A percentile compares a stretch with the other conserved stretches of the same genome.
These are phyloP conservation scores for Oreochromis mossambicus DNA, from an alignment of 2,797 vertebrate genomes.

Conservation along the genomic window DNA sequence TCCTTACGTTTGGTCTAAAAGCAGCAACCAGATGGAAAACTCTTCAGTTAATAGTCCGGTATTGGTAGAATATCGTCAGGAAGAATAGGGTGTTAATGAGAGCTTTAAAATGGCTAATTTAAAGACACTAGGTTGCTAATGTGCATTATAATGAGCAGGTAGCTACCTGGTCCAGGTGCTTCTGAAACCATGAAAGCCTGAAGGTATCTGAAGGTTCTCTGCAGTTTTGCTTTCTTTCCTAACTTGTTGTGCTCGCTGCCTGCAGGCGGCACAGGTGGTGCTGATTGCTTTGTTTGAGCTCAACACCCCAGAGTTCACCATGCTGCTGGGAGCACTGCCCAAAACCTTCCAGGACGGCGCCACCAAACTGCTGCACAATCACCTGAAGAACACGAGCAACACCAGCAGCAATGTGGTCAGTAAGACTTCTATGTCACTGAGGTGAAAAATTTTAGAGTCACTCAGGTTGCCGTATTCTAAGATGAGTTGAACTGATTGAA, in stretches of 20 bases:
- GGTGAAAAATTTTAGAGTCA: neutral
- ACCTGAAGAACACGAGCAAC: slow-evolving; percentile 95
- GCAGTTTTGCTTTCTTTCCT: neutral
- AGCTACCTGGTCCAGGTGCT: neutral
- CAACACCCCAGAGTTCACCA: slow-evolving; percentile 98
- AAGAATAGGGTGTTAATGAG: neutral
- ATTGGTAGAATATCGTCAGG: neutral
- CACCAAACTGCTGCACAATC: slow-evolving; percentile 96
- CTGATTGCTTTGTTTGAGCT: slow-evolving; percentile 95
- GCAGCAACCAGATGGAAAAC: neutral
- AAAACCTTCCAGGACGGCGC: slow-evolving; percentile 99
- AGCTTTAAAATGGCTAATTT: neutral
- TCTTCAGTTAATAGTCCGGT: neutral
- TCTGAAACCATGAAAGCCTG: slow-evolving; percentile 9
- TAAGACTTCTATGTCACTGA: neutral
- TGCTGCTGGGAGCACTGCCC: slow-evolving; percentile 96
- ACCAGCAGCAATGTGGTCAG: slow-evolving; percentile 83
- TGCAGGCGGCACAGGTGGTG: slow-evolving; percentile 93
- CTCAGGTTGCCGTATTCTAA: neutral
- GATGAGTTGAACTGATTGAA: neutral
- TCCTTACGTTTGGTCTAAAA: neutral
- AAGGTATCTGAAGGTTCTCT: neutral
- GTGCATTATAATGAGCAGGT: neutral
- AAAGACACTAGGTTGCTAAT: neutral
- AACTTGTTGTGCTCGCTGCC: neutral